These are phyloP conservation scores for Chaetophractus vellerosus DNA, from an alignment of 2,797 vertebrate genomes.

Conservation along the genomic window DNA sequence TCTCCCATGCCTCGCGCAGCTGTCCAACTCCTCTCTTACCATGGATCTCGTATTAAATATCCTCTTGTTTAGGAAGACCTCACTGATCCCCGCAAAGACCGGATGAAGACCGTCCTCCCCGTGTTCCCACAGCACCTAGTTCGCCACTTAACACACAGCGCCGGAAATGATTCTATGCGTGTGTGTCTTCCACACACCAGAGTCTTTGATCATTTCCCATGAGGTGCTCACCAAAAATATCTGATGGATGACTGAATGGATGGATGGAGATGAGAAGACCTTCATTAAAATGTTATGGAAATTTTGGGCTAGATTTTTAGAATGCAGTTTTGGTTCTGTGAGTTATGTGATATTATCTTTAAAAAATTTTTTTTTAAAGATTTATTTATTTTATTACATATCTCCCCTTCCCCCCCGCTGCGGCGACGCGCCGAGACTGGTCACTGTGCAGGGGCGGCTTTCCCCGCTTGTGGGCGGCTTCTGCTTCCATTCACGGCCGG, in stretches of 20 bases:
- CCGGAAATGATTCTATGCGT: neutral
- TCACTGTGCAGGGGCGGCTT: no score
- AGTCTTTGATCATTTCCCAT: neutral
- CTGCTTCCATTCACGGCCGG: no score
- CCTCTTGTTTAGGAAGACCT: neutral
- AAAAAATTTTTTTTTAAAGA: no score
- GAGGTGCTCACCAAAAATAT: neutral
- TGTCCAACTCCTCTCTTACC: neutral
- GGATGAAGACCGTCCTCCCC: neutral
- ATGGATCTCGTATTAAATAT: neutral
- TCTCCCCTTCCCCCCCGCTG: no score
- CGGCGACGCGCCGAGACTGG: no score
- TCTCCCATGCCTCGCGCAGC: neutral
- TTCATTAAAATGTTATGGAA: conserved; percentile 10
- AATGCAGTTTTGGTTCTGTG: neutral
- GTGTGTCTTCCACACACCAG: neutral
- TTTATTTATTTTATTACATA: no score
- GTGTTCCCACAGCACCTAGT: neutral
- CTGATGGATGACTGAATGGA: neutral
- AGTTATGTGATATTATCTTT: neutral
- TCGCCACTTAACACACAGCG: neutral
- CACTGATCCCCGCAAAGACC: neutral
- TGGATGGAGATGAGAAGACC: conserved; percentile 19
- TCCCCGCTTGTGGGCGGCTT: no score
- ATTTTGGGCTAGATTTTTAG: neutral